Base-by-base conservation (phyloP, 1,140 invertebrate genomes). In the Archivesica marissinica region DNA sequence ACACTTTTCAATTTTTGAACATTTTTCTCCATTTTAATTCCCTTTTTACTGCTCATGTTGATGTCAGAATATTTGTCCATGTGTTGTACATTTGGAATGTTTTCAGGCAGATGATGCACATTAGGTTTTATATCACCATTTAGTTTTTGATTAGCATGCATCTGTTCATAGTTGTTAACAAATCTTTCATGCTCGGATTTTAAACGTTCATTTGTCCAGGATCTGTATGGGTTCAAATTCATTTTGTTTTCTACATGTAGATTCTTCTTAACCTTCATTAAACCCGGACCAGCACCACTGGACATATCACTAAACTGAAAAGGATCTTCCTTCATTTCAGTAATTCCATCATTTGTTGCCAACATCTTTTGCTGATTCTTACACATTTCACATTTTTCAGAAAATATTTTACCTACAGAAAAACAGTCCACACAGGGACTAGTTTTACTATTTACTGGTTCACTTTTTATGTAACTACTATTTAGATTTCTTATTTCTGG, bases 371-470 rank as follows among this genome's bases (percentile, higher is more conserved):
- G 44, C n/a, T 78, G 23, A 56, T 23, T 35, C 7, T 35, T 78
- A 17, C 33, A 39, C 50, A 81, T 41, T 33, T 74, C 70, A 52
- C 74, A 59, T 17, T 83, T 56, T 54, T 33, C 61, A 13, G 88
- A 89, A 72, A 82, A 82, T 28, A 74, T 59, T 47, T 85, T 61
- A 6, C 86, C 86, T 23, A 77, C 15, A 44, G 85, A 81, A 33
- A 79, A 66, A 89, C 88, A 87, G 35, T 82, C 82, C 13, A 35
- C 39, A 74, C 86, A 87, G 70, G 81, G 88, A 4, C n/a, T 13
- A 17, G 59, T 33, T 64, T 35, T 64, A 1, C 33, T 35, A 3
- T 35, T 17, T 20, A 3, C 9, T 35, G 30, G 2, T n/a, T n/a
- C 2, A 64, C 6, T 64, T 15, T 64, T 64, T 33, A 25, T 64